Percentiles rank a stretch among this genome's conserved stretches.
Evolutionary conservation across 2,888 invertebrate genomes (phyloP).

Genomic region (Matsumyia berberina): DNA sequence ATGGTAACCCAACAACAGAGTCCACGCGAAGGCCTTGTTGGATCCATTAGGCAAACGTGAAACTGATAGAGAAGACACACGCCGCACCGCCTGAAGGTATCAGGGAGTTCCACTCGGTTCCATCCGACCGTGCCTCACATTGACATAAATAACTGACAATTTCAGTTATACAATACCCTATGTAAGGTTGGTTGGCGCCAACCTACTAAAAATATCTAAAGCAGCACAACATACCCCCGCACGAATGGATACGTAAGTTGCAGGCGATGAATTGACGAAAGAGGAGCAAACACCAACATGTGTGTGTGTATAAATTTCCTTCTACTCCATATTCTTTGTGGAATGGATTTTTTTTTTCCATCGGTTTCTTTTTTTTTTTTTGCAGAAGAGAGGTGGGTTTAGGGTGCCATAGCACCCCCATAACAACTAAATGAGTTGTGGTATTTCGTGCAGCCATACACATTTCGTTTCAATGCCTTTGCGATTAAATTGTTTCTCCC

Average conservation of each 20-base stretch:
- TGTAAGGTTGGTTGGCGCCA: conserved; percentile 47
- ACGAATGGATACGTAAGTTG: conserved; percentile 29
- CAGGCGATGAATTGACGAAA: conserved; percentile 44
- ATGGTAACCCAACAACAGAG: conserved; percentile 1
- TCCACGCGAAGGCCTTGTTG: background rate
- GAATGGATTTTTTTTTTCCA: conserved; percentile 23
- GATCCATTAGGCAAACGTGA: conserved; percentile 3
- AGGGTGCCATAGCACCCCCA: conserved; percentile 12
- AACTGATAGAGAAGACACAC: conserved; percentile 1
- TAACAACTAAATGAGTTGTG: conserved; percentile 48
- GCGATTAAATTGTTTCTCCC: conserved; percentile 61
- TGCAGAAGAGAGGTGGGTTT: conserved; percentile 8
- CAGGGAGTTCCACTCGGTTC: conserved; percentile 8
- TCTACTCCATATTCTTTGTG: conserved; percentile 52
- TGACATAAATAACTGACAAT: conserved; percentile 63
- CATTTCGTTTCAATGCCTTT: conserved; percentile 65
- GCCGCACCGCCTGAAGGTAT: background rate
- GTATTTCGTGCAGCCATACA: conserved; percentile 58
- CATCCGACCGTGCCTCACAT: conserved; percentile 53
- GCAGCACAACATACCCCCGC: conserved; percentile 22
- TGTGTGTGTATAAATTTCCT: conserved; percentile 1
- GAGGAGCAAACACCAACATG: conserved; percentile 9
- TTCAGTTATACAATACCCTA: conserved; percentile 28
- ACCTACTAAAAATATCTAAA: conserved; percentile 63
- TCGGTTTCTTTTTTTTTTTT: conserved; percentile 1